Percentiles rank a stretch among this genome's conserved stretches.
These are phyloP conservation scores for Dendronephthya gigantea DNA, from an alignment of 64 coral and sea anemone genomes.

Conservation along the genomic window DNA sequence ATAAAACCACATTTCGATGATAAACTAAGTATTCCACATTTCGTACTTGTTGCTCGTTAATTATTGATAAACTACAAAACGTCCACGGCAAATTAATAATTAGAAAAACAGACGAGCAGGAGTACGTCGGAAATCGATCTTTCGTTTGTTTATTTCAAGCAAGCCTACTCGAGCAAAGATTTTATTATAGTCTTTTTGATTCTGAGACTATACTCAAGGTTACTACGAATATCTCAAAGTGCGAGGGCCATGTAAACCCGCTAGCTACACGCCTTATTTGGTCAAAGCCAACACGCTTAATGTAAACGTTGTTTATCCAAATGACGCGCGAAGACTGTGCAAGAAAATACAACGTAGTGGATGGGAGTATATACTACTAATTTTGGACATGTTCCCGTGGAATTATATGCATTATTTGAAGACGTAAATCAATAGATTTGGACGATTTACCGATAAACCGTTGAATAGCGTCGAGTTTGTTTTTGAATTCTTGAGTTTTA, in stretches of 20 bases:
- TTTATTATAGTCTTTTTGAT: neutral
- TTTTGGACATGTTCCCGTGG: neutral
- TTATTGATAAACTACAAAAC: neutral
- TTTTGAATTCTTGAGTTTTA: neutral
- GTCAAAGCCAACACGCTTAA: neutral
- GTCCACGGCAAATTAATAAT: neutral
- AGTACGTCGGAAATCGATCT: neutral
- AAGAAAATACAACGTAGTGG: neutral
- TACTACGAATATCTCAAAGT: neutral
- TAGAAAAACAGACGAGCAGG: neutral
- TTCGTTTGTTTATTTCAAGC: neutral
- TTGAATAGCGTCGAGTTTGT: neutral
- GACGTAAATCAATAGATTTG: neutral
- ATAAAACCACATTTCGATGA: neutral
- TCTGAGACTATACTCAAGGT: neutral
- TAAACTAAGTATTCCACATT: neutral
- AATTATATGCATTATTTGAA: neutral
- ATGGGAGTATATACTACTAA: neutral
- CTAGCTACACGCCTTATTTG: neutral
- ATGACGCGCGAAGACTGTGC: neutral
- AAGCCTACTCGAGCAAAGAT: neutral
- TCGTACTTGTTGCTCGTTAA: neutral
- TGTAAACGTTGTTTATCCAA: constrained; percentile 3
- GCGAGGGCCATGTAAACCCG: neutral
- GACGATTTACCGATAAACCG: neutral